Evolutionary conservation across 2,797 vertebrate genomes (phyloP).

Genomic region (Pipistrellus pygmaeus): DNA sequence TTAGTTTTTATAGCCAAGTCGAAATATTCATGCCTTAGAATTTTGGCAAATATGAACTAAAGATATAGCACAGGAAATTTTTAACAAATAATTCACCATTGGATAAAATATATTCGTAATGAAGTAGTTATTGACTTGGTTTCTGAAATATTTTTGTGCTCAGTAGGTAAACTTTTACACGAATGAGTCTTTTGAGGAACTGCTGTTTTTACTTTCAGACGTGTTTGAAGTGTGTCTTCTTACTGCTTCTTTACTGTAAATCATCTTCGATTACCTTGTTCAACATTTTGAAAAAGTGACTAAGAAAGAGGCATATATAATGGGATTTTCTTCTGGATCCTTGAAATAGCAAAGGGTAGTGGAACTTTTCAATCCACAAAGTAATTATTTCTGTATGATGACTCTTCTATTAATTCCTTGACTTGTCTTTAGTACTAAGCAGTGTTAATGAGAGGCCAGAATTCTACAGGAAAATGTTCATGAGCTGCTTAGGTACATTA

Average conservation of each 20-base stretch:
- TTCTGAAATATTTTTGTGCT: constrained; percentile 30
- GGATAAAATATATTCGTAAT: background rate
- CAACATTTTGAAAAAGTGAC: background rate
- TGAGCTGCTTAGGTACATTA: background rate
- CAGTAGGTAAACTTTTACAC: background rate
- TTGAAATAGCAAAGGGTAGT: background rate
- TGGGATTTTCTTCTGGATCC: constrained; percentile 3
- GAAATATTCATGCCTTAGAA: constrained; percentile 29
- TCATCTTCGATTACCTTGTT: background rate
- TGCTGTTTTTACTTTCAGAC: background rate
- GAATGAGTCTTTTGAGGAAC: background rate
- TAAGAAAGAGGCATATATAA: background rate
- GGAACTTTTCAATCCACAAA: background rate
- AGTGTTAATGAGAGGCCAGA: background rate
- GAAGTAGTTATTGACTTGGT: constrained; percentile 22
- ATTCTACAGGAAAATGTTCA: background rate
- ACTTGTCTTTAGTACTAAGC: background rate
- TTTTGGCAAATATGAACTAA: constrained; percentile 44
- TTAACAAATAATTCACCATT: background rate
- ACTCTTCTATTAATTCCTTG: background rate
- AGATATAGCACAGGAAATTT: background rate
- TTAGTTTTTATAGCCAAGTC: constrained; percentile 21
- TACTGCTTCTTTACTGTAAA: background rate
- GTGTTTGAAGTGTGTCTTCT: background rate
- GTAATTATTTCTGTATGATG: background rate